phyloP scores from a whole-genome alignment of 92 coral and sea anemone genomes.

The Pocillopora grandis region DNA sequence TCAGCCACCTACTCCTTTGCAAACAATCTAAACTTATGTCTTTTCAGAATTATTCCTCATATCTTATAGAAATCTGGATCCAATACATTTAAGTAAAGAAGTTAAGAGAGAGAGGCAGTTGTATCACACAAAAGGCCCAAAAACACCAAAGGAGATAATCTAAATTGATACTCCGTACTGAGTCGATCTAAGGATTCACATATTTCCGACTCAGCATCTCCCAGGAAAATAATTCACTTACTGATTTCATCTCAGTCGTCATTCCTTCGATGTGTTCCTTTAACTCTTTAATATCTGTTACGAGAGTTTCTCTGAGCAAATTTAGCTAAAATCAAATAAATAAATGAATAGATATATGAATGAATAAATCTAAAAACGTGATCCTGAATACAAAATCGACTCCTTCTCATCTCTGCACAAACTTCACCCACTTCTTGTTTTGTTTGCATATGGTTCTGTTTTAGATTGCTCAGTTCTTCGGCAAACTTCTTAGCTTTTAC shows the following conservation, averaged over 20 bases:
- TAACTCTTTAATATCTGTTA: constrained; percentile 25
- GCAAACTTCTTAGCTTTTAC: constrained; percentile 49
- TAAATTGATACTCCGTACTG: too few relatives aligned
- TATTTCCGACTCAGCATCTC: too few relatives aligned
- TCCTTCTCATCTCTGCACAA: not conserved
- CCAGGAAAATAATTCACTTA: constrained; percentile 8
- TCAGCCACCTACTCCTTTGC: too few relatives aligned
- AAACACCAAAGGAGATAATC: too few relatives aligned
- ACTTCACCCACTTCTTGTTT: constrained; percentile 41
- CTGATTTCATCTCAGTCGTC: constrained; percentile 49
- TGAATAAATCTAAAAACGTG: not conserved
- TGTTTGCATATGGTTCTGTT: constrained; percentile 41
- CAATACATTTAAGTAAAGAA: not conserved
- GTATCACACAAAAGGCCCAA: too few relatives aligned
- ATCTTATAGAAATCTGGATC: not conserved
- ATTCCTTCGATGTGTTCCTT: constrained; percentile 50
- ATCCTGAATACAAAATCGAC: not conserved
- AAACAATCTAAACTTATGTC: too few relatives aligned
- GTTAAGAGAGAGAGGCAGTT: not conserved
- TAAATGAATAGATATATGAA: not conserved
- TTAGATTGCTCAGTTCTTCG: constrained; percentile 44
- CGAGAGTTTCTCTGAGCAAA: constrained; percentile 29
- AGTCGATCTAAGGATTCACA: too few relatives aligned
- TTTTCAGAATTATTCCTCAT: not conserved
- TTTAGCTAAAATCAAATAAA: not conserved